Evolutionary conservation across 2,113 vertebrate genomes (phyloP).

Genomic region (rabbit (Oryctolagus cuniculus)): mOryCun1.1 NC_091435.1:58692001-58692500

Average conservation of each 20-base stretch:
- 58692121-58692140: not conserved
- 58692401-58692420: conserved; percentile 63
- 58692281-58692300: conserved; percentile 49
- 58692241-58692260: not conserved
- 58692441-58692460: not conserved
- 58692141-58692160: not conserved
- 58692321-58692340: conserved; percentile 71
- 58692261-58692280: not conserved
- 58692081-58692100: not conserved
- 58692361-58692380: conserved; percentile 61
- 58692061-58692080: not conserved
- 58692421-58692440: conserved; percentile 60
- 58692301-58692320: conserved; percentile 18
- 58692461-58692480: not conserved
- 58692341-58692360: conserved; percentile 60
- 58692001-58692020: not conserved
- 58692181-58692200: not conserved
- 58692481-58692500: conserved; percentile 49
- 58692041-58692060: not conserved
- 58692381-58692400: conserved; percentile 69
- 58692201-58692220: not conserved
- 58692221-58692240: not conserved
- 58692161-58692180: not conserved
- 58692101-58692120: not conserved
- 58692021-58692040: not conserved